phyloP scores from a whole-genome alignment of 2,113 vertebrate species.

The Ancistrus triradiatus region DNA sequence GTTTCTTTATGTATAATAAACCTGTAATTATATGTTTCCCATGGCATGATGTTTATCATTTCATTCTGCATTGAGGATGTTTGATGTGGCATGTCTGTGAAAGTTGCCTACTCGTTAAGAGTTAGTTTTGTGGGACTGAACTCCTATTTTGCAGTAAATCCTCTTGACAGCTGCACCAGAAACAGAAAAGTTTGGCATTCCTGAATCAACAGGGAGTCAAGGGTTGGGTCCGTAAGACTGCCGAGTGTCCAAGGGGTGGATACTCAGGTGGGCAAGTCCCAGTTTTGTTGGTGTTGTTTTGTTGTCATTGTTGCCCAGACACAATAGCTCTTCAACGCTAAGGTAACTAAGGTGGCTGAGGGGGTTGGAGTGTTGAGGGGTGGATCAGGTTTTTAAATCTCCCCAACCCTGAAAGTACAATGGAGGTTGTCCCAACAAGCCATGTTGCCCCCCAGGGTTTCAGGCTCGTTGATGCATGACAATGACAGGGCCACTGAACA shows the following conservation, averaged over 20 bases:
- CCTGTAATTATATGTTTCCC: too few species aligned
- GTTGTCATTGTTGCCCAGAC: slow-evolving; percentile 65
- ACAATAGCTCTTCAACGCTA: slow-evolving; percentile 50
- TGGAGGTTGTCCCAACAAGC: slow-evolving; percentile 48
- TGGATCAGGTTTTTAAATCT: slow-evolving; percentile 39
- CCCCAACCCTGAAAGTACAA: slow-evolving; percentile 52
- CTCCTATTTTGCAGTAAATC: slow-evolving; percentile 53
- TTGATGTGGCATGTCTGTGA: too few species aligned
- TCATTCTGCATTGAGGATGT: too few species aligned
- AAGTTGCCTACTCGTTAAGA: too few species aligned
- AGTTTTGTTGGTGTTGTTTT: slow-evolving; percentile 60
- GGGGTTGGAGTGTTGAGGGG: slow-evolving; percentile 12
- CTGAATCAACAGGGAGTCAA: slow-evolving; percentile 58
- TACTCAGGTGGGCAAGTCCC: slow-evolving; percentile 54
- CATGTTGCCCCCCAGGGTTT: slow-evolving; percentile 46
- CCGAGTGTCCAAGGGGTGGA: slow-evolving; percentile 55
- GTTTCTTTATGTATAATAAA: too few species aligned
- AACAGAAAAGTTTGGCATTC: slow-evolving; percentile 57
- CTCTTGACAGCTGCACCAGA: slow-evolving; percentile 61
- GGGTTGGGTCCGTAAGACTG: slow-evolving; percentile 54
- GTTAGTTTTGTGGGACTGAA: too few species aligned
- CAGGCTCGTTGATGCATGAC: slow-evolving; percentile 48
- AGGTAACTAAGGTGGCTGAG: slow-evolving; percentile 40
- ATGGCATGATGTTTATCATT: too few species aligned
- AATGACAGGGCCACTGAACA: slow-evolving; percentile 46